Base-by-base conservation (phyloP, 2,797 vertebrate species). In the Syngnathus acus region DNA sequence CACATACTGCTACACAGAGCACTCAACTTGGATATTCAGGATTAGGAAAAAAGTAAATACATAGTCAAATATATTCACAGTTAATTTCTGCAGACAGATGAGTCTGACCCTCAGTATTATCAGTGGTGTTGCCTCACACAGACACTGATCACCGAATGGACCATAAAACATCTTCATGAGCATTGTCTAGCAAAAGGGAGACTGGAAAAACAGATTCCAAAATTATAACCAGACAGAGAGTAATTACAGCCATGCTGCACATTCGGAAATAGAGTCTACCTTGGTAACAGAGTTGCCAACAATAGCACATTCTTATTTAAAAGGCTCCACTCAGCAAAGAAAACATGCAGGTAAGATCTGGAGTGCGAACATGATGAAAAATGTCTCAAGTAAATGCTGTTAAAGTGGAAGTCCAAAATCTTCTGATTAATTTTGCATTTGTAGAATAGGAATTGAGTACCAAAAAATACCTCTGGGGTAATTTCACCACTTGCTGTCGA, bases 71-170 rank as follows among this genome's bases (percentile, higher is more conserved):
- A 32, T 32, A 32, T 32, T 32, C 32, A 32, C 32, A 32, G 32
- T 32, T 32, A 4, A 32, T 32, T 32, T 32, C 32, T 32, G 32
- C 32, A 32, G 32, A 68, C 60, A 40, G 51, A 47, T 26, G n/a
- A 67, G 62, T 39, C 48, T 26, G 45, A 66, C 48, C 73, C 69
- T 77, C 70, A 82, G 81, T 72, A 66, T 70, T 73, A 51, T 16
- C 69, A 23, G 48, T 68, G 67, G 72, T 61, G 65, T 37, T 63
- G 65, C 57, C 66, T 59, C 68, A 51, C 62, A 71, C 66, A 57
- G 63, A 75, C 57, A 78, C 65, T 74, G 51, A 79, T 77, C 67
- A 67, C 70, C 74, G 68, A 69, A 74, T 61, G 72, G 71, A 55
- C 59, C 67, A 82, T 81, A 76, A 80, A 82, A 68, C 72, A 70